A percentile compares a stretch with the other conserved stretches of the same genome.
phyloP scores from a whole-genome alignment of 2,113 vertebrate species.

The Platycercus adscitus region DNA sequence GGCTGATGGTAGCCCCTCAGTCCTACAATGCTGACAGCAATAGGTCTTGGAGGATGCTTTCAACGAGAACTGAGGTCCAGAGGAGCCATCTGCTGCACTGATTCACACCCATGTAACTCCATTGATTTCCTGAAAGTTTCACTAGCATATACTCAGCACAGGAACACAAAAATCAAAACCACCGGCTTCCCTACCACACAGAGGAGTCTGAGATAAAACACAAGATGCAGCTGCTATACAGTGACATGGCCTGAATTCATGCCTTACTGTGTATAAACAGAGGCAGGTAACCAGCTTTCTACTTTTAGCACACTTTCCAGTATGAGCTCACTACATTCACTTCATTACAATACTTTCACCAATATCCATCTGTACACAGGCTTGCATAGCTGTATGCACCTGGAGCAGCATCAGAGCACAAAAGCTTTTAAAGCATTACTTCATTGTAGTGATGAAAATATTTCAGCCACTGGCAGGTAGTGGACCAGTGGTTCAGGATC shows the following conservation, averaged over 20 bases:
- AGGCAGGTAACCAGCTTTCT: neutral
- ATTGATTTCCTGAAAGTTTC: neutral
- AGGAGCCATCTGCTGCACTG: neutral
- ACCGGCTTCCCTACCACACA: neutral
- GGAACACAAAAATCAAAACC: neutral
- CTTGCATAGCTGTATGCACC: fast-evolving
- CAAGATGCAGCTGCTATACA: neutral
- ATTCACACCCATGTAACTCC: neutral
- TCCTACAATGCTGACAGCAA: neutral
- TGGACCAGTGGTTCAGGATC: neutral
- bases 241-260: neutral
- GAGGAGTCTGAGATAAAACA: neutral
- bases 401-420: neutral
- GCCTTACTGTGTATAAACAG: neutral
- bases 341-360: neutral
- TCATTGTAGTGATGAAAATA: neutral
- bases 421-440: neutral
- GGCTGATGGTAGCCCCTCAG: neutral
- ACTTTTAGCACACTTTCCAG: neutral
- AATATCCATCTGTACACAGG: fast-evolving
- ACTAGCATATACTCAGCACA: neutral
- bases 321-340: neutral
- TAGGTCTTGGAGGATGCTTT: neutral
- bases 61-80: neutral
- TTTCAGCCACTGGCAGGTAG: neutral